Conservation (phyloP, 35 echinoderm and acorn worm species). For the Heliocidaris tuberculata region DNA sequence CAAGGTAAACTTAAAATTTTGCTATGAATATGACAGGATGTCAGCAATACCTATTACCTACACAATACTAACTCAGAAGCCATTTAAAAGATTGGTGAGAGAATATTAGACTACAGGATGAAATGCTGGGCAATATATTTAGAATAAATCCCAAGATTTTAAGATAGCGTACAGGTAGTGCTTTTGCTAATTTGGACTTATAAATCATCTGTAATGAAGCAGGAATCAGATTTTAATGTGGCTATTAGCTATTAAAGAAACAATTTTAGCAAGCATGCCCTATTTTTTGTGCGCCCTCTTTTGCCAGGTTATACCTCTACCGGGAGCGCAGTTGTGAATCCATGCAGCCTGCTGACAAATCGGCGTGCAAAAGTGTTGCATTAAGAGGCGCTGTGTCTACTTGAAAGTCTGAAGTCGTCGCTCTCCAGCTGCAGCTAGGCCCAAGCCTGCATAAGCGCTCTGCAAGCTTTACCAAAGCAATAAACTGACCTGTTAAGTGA, state of each 20-base stretch:
- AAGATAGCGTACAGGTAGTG: background rate
- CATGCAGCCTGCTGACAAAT: constrained; percentile 28
- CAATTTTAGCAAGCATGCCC: constrained; percentile 38
- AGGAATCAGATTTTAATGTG: background rate
- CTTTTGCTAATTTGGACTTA: background rate
- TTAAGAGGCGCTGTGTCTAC: constrained; percentile 5
- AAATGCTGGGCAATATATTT: background rate
- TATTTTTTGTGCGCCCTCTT: constrained; percentile 44
- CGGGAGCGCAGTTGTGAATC: constrained; percentile 9
- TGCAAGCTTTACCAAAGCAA: background rate
- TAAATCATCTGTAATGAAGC: background rate
- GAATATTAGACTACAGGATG: background rate
- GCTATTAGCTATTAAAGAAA: background rate
- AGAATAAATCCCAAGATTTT: background rate
- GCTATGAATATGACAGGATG: background rate
- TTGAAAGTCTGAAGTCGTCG: constrained; percentile 39
- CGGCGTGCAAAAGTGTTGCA: constrained; percentile 41
- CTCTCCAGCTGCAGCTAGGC: background rate
- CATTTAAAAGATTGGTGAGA: background rate
- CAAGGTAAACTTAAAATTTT: background rate
- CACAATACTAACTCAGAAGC: background rate
- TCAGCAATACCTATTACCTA: too few relatives aligned
- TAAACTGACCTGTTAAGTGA: background rate
- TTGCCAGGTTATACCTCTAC: constrained; percentile 36
- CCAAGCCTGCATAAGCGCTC: background rate